These are phyloP conservation scores for Arvicanthis niloticus DNA, from an alignment of 2,113 vertebrate species.

Conservation along the genomic window DNA sequence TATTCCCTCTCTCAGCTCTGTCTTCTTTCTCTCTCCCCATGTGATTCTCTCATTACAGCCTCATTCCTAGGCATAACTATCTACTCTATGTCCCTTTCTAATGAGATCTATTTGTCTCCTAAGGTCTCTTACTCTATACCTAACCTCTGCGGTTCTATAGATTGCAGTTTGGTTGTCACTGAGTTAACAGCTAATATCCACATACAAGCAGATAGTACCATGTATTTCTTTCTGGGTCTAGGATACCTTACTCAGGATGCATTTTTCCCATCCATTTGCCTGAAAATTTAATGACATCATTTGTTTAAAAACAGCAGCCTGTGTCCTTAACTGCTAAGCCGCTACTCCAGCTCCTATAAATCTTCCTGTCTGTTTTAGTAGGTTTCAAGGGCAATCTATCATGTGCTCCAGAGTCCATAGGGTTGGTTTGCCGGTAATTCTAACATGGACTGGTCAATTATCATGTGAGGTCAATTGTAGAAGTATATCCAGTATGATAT, in stretches of 20 bases:
- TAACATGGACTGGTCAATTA: not conserved
- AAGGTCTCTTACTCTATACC: not conserved
- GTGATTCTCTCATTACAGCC: not conserved
- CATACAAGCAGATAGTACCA: not conserved
- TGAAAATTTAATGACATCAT: not conserved
- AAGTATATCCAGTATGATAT: not conserved
- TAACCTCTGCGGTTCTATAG: not conserved
- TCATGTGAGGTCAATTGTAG: not conserved
- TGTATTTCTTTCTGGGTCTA: not conserved
- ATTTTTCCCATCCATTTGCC: not conserved
- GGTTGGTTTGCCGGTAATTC: slow-evolving; percentile 20
- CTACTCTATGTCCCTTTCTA: not conserved
- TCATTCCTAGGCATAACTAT: not conserved
- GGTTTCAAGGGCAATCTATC: not conserved
- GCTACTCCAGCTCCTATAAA: not conserved
- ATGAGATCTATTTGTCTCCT: not conserved
- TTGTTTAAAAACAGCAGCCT: not conserved
- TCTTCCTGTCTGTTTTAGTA: not conserved
- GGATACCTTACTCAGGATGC: not conserved
- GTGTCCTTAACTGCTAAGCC: not conserved
- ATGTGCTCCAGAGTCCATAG: not conserved
- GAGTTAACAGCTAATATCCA: not conserved
- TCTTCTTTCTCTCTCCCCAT: not conserved
- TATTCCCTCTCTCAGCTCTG: not conserved
- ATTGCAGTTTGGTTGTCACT: no score